Conservation (phyloP, 2,888 invertebrate species). For the Trissoscelio sp. region DNA sequence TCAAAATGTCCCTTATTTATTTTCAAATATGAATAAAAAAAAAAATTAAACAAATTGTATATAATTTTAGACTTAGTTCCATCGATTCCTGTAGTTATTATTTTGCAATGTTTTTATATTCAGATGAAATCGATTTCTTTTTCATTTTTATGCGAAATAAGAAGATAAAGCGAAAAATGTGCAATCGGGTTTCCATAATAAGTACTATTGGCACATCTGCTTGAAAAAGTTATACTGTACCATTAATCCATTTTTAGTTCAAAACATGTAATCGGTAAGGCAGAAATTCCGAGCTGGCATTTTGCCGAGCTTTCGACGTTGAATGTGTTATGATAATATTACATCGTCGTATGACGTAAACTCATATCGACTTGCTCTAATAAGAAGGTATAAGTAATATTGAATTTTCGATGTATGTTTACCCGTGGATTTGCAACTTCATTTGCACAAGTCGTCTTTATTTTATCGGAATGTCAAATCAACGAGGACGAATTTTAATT, state of each 20-base stretch:
- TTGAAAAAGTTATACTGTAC: background rate
- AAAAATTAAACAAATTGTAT: no score
- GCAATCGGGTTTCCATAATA: no score
- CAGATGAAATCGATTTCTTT: no score
- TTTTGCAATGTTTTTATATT: no score
- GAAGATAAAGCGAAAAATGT: no score
- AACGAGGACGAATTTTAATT: background rate
- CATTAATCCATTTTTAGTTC: slow-evolving; percentile 9
- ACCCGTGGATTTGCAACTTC: background rate
- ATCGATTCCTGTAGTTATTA: no score
- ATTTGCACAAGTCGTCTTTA: background rate
- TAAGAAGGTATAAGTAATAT: slow-evolving; percentile 24
- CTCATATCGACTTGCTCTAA: slow-evolving; percentile 31
- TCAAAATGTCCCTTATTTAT: no score
- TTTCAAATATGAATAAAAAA: no score
- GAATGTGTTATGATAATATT: slow-evolving; percentile 31
- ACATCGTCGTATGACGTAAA: slow-evolving; percentile 34
- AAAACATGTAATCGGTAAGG: slow-evolving; percentile 31
- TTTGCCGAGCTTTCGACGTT: slow-evolving; percentile 27
- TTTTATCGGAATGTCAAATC: background rate
- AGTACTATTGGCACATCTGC: background rate
- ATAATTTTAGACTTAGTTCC: no score
- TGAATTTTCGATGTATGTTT: slow-evolving; percentile 13
- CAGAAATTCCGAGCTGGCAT: slow-evolving; percentile 28
- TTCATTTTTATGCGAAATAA: no score